These are phyloP conservation scores for Thunnus albacares DNA, from an alignment of 2,797 vertebrate species.

Conservation along the genomic window DNA sequence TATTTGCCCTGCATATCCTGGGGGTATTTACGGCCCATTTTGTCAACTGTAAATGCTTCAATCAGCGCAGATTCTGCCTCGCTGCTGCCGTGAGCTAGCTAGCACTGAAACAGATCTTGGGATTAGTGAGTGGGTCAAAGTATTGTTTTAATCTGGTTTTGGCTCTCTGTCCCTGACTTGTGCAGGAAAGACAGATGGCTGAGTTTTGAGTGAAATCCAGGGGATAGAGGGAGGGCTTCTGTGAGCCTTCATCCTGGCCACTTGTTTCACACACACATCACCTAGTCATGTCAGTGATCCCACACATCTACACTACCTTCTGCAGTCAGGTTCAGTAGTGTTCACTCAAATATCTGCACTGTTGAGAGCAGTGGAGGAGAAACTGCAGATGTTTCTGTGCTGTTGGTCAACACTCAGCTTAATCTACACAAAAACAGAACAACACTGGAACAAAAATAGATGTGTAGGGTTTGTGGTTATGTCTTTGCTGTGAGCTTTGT, in stretches of 20 bases:
- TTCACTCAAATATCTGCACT: background rate
- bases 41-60: slow-evolving; percentile 5
- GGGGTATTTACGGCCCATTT: slow-evolving; percentile 15
- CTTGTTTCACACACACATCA: slow-evolving; percentile 23
- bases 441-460: too few relatives aligned
- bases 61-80: slow-evolving; percentile 4
- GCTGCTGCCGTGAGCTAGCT: slow-evolving; percentile 17
- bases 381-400: background rate
- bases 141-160: slow-evolving; percentile 73
- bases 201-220: slow-evolving; percentile 48
- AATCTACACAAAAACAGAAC: too few relatives aligned
- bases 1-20: slow-evolving; percentile 7
- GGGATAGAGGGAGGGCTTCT: background rate
- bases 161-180: slow-evolving; percentile 32
- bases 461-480: too few relatives aligned
- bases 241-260: slow-evolving; percentile 10
- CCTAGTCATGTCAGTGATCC: slow-evolving; percentile 18
- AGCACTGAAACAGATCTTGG: slow-evolving; percentile 55
- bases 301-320: background rate
- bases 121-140: slow-evolving; percentile 71
- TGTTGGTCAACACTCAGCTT: too few relatives aligned
- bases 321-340: too few relatives aligned
- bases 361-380: background rate
- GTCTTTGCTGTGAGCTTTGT: too few relatives aligned
- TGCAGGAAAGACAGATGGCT: slow-evolving; percentile 69